Base-by-base conservation (phyloP, 2,888 invertebrate species). In the Chaitophorus viminalis region DNA sequence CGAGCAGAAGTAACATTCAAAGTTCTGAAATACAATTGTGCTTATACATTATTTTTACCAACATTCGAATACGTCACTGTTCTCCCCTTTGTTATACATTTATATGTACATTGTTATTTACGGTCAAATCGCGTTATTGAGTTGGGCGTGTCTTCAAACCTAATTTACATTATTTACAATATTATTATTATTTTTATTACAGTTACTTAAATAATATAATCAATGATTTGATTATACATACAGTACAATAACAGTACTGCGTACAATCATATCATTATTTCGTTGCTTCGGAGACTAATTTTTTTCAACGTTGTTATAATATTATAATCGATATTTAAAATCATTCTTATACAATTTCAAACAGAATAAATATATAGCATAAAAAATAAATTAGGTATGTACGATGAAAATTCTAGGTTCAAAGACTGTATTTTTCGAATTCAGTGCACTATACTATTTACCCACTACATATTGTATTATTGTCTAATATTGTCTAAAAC, bases 81-180 rank as follows among this genome's bases (percentile, higher is more conserved):
- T 46, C 17, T 39, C 11, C 33, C 46, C 17, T 75, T 65, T 21
- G 65, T 25, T 76, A 78, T 31, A n/a, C n/a, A n/a, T n/a, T n/a
- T n/a, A 54, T 39, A 6, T 54, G 46, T 39, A 46, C 52, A 68
- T 39, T n/a, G 65, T 85, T 68, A 85, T 85, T 85, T 85, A 85
- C 77, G 77, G 76, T 77, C 52, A 52, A 85, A 85, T 85, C 77
- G 84, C 84, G 84, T 85, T 85, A 52, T 85, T 25, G 18, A 33
- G 18, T 52, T 77, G 52, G 84, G 84, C 76, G 84, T 85, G 76
- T 85, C 33, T 85, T 77, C 18, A 68, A 77, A 77, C 84, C 76
- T 85, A 76, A 68, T 85, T 85, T 77, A 68, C 68, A 77, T 77
- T 77, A 33, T 52, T 77, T 29, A 25, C 46, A 52, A 77, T 85